A percentile compares a stretch with the other conserved stretches of the same genome.
These are phyloP conservation scores for Hydractinia symbiolongicarpus DNA, from an alignment of 30 jellyfish, hydroid and myxozoan species.

Conservation along the genomic window DNA sequence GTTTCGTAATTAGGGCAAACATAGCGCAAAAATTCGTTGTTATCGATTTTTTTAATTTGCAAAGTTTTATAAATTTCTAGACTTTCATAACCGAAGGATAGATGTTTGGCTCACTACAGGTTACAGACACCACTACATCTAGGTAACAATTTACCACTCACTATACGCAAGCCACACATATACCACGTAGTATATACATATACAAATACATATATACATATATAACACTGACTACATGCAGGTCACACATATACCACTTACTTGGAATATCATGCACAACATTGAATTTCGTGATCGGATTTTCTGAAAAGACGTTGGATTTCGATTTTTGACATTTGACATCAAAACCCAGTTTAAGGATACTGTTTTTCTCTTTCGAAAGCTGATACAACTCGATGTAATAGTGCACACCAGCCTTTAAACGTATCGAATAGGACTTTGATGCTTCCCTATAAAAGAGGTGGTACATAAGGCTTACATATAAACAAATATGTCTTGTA, in stretches of 20 bases:
- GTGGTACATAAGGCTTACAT: too few relatives aligned
- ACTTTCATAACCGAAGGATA: too few relatives aligned
- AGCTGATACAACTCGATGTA: constrained; percentile 61
- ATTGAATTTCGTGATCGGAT: constrained; percentile 38
- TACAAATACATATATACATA: not conserved
- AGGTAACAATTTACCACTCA: too few relatives aligned
- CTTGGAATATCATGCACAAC: constrained; percentile 60
- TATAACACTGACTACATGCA: too few relatives aligned
- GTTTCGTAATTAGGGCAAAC: too few relatives aligned
- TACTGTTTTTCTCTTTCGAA: constrained; percentile 47
- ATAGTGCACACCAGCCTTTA: constrained; percentile 63
- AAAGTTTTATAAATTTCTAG: too few relatives aligned
- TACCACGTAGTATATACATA: not conserved
- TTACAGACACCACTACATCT: too few relatives aligned
- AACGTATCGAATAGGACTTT: not conserved
- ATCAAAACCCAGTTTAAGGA: constrained; percentile 39
- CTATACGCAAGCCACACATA: too few relatives aligned
- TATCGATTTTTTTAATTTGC: too few relatives aligned
- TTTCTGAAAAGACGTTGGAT: constrained; percentile 30
- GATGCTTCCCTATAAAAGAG: not conserved
- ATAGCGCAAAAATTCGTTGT: too few relatives aligned
- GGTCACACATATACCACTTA: constrained; percentile 14
- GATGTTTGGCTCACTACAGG: too few relatives aligned
- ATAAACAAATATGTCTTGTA: too few relatives aligned
- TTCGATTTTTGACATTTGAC: constrained; percentile 44